Percentiles rank a stretch among this genome's conserved stretches.
phyloP scores from a whole-genome alignment of 2,888 invertebrate species.

The Rhingia rostrata region DNA sequence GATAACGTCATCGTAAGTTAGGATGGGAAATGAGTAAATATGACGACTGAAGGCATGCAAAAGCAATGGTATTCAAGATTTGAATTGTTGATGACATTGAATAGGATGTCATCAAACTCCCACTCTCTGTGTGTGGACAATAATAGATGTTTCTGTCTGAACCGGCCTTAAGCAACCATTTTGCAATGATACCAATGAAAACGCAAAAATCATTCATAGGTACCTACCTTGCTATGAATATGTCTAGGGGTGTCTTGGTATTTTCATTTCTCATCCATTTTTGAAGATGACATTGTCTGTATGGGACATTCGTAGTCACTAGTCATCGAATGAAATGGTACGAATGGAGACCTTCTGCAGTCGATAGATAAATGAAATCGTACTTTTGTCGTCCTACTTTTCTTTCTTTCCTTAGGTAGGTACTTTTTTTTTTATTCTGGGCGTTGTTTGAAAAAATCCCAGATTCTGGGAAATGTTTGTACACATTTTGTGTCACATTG shows the following conservation, averaged over 20 bases:
- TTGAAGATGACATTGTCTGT: no score
- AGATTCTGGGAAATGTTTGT: neutral
- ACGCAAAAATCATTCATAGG: no score
- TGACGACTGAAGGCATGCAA: neutral
- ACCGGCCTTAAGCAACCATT: no score
- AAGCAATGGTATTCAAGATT: neutral
- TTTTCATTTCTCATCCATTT: no score
- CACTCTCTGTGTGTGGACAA: no score
- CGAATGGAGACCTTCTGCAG: neutral
- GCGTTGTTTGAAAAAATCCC: neutral
- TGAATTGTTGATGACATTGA: neutral
- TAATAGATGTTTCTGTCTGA: no score
- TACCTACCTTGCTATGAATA: no score
- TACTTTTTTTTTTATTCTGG: neutral
- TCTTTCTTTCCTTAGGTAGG: neutral
- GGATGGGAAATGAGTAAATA: conserved; percentile 7
- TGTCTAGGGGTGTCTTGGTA: no score
- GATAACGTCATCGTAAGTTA: conserved; percentile 4
- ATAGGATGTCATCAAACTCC: no score
- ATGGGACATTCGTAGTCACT: no score
- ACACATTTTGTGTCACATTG: neutral
- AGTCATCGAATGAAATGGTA: no score
- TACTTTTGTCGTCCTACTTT: neutral
- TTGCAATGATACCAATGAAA: no score
- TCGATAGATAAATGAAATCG: neutral